Base-by-base conservation (phyloP, 2,797 vertebrate species). In the Hydrolagus colliei region DNA sequence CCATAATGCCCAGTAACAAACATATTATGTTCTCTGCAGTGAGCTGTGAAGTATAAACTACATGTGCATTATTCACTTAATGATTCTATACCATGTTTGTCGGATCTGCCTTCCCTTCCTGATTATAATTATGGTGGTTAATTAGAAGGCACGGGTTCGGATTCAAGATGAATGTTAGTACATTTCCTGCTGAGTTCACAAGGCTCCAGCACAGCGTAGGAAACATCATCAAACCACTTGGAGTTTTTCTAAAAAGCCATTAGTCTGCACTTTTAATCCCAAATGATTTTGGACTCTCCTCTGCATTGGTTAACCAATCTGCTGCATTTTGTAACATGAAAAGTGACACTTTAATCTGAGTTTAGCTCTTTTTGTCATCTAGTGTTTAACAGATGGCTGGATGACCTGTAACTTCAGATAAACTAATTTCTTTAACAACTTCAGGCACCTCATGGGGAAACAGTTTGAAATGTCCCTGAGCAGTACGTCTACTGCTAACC, bases 361-460 rank as follows among this genome's bases (percentile, higher is more conserved):
- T 89, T 1, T 78, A 90, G 89, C 89, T 90, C 84, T 89, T 91
- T 92, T 92, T 92, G 27, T 88, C 87, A 87, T 90, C 86, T 20
- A 87, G 89, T 90, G 88, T 86, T 90, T 91, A 82, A 91, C 91
- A 92, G 92, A 86, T 92, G 92, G 92, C 88, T 92, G 91, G 90
- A 86, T 93, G 87, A 92, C 88, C 88, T 91, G 85, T 92, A 92
- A 93, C 89, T 89, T 87, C 59, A 89, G 88, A 94, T 93, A 92
- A 94, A 93, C 86, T 92, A 91, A 93, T 95, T 94, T 93, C 89
- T 94, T 94, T 94, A 96, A 95, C 90, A 94, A 94, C 86, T 91
- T 89, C 85, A 89, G 82, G 63, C 22, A 52, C 12, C 4, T 61
- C 5, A 63, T 27, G 12, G n/a, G 27, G 61, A 27, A 27, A 22